Conservation (phyloP, 2,113 vertebrate genomes). For the Eira barbara region DNA sequence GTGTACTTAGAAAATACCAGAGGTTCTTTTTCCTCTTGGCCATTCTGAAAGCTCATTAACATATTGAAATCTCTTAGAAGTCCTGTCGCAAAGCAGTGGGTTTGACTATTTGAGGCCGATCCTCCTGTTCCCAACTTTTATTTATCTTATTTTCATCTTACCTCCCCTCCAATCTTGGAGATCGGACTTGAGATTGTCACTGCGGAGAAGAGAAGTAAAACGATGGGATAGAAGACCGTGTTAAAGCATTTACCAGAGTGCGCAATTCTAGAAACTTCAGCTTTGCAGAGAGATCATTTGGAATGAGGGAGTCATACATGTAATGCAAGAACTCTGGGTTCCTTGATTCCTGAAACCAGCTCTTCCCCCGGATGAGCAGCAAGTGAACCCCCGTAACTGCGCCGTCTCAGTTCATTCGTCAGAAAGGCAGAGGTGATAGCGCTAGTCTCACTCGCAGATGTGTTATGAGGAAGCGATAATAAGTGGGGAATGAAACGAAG, state of each 20-base stretch:
- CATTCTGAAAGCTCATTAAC: background rate
- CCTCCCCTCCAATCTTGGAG: background rate
- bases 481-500: background rate
- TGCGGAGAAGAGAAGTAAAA: background rate
- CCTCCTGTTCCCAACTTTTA: background rate
- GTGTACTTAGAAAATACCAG: background rate
- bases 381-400: no score
- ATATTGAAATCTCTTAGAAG: background rate
- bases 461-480: background rate
- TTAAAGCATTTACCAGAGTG: background rate
- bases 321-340: background rate
- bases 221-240: background rate
- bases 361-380: background rate
- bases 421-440: fast-evolving
- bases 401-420: background rate
- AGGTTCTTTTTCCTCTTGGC: background rate
- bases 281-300: background rate
- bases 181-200: background rate
- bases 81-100: background rate
- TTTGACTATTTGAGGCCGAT: background rate
- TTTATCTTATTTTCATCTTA: background rate
- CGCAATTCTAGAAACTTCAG: background rate
- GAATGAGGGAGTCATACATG: background rate
- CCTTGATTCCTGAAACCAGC: background rate
- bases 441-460: background rate